Evolutionary conservation across 2,797 vertebrate genomes (phyloP), one percentile per base, ranked within the genome.

Genomic region (Pristis pectinata): DNA sequence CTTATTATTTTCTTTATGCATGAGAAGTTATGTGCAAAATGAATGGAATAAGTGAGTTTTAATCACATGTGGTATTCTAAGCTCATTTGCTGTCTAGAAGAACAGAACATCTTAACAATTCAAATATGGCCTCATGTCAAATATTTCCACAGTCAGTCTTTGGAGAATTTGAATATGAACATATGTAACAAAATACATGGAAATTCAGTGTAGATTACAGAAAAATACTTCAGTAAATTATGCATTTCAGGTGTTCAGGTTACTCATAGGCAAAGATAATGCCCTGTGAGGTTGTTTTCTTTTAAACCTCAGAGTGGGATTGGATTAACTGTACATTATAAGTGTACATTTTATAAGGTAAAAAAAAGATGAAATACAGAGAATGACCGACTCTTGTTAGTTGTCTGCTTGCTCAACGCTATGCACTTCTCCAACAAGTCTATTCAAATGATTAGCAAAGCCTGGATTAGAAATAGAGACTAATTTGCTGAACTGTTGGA

Each of bases 11-110:
- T 85, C 22, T 85, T 91, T 64, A 41, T 67, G 59, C n/a, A 61
- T 91, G 87, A 91, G 59, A 64, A 91, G n/a, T 17, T 41, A 67
- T 91, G 87, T 24, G 59, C 19, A 91, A 91, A 8, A 61, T 67
- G 82, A 91, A 91, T 41, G 15, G 19, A 89, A 91, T 67, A 67
- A 91, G 87, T 24, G 17, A 91, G 87, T 67, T 91, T 91, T 91
- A 91, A 91, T 91, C n/a, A 64, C 56, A 61, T n/a, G 17, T 89
- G 56, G 85, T 64, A 5, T 34, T 89, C 85, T 8, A 59, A 89
- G 30, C 17, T 79, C 13, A 79, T 79, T 79, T 79, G n/a, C 77
- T 64, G 59, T 64, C 27, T 3, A 41, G 34, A 64, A 91, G 64
- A 91, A 91, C 37, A 91, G 49, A 64, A n/a, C 87, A 37, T n/a